phyloP scores from a whole-genome alignment of 2,113 vertebrate genomes.

The Prinia subflava region DNA sequence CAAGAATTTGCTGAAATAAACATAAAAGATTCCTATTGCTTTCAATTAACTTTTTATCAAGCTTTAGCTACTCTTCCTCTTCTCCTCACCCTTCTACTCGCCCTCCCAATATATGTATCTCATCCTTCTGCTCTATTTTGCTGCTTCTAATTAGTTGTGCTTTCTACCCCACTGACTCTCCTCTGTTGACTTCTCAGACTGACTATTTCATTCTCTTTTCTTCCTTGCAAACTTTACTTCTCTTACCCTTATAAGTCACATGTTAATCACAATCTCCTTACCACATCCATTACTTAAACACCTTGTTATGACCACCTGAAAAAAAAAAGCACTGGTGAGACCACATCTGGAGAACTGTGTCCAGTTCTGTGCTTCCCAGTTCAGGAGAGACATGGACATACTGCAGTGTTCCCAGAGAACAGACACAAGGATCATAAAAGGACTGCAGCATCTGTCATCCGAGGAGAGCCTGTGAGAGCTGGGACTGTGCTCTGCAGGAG shows the following conservation, averaged over 20 bases:
- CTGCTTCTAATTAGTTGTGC: constrained; percentile 10
- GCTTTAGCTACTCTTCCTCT: constrained; percentile 15
- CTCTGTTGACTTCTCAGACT: neutral
- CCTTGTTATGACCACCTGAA: neutral
- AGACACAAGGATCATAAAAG: neutral
- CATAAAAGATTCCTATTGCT: neutral
- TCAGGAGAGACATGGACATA: neutral
- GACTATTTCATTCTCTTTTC: neutral
- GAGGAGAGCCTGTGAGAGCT: neutral
- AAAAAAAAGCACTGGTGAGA: neutral
- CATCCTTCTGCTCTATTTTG: constrained; percentile 11
- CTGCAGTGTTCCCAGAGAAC: neutral
- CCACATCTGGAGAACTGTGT: neutral
- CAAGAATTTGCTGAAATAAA: constrained; percentile 30
- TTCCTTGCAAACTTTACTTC: neutral
- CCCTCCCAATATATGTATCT: neutral
- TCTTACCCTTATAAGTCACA: neutral
- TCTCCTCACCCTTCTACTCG: constrained; percentile 33
- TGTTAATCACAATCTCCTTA: neutral
- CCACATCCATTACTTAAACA: neutral
- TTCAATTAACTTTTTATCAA: constrained; percentile 39
- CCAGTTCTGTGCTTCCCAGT: neutral
- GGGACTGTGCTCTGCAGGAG: neutral
- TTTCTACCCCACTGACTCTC: neutral
- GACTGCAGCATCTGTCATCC: neutral